Evolutionary conservation across 2,797 vertebrate genomes (phyloP), one percentile per base, ranked within the genome.

Genomic region (Myoxocephalus aenaeus): DNA sequence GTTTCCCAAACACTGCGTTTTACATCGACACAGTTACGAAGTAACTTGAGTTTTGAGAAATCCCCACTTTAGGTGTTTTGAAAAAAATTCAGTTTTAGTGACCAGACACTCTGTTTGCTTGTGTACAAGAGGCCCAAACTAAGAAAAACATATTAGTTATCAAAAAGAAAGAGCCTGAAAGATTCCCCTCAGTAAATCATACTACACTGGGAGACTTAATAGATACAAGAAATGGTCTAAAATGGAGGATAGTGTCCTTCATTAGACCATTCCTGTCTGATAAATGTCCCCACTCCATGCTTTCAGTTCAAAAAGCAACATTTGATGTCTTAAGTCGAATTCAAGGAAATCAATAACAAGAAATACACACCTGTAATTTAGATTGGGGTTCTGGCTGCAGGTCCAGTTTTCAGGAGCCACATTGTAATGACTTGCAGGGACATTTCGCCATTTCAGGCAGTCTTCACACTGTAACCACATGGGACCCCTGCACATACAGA

Each of bases 361-460:
- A 65, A 34, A 58, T 5, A 12, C 70, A 11, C 59, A 89, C 96
- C 90, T 94, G 86, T 93, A 92, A 29, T 88, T 94, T 75, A 91
- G 77, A 65, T 94, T 91, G 17, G 95, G 94, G 81, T 96, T 95
- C 82, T 94, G 94, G 71, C 83, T 90, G 90, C 96, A 96, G 84
- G 86, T 93, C 94, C 95, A 96, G 73, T 77, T 93, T 69, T 95
- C 94, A 69, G 95, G 95, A 70, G 90, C 42, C 0, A 54, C 87
- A 12, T 80, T 80, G 67, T 95, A 95, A 80, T 92, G 79, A 15
- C 75, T 72, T 29, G 75, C 71, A 7, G 94, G 90, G 65, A 96
- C 80, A 6, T 92, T 95, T 67, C 95, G 92, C 95, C 95, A 96
- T 80, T 96, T 96, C 74, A 96, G 92, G 90, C 95, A 96, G 2